Percentiles rank a stretch among this genome's conserved stretches.
Evolutionary conservation across 2,888 invertebrate species (phyloP).

Genomic region (Hymenopus coronatus): DNA sequence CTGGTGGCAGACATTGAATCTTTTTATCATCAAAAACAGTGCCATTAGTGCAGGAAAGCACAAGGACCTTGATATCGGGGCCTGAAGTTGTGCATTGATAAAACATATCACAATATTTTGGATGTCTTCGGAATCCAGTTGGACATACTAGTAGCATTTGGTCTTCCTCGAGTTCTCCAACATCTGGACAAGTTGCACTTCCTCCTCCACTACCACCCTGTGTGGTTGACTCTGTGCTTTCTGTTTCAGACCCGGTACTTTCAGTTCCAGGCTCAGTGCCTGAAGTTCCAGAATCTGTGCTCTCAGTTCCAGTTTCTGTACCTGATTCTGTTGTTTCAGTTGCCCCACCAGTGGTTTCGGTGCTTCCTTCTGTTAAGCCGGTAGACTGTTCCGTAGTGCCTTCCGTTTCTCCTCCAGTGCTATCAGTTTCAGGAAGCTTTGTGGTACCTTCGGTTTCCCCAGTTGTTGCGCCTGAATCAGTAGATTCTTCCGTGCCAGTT

Average conservation of each 20-base stretch:
- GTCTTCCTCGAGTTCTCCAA: slow-evolving; percentile 59
- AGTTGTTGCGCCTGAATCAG: slow-evolving; percentile 36
- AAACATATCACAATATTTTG: slow-evolving; percentile 77
- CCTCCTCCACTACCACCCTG: slow-evolving; percentile 38
- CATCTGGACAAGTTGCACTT: slow-evolving; percentile 13
- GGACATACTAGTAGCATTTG: slow-evolving; percentile 75
- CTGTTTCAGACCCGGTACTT: slow-evolving; percentile 33
- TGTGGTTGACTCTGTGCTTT: slow-evolving; percentile 6
- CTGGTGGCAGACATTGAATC: slow-evolving; percentile 67
- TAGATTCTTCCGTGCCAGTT: slow-evolving; percentile 32
- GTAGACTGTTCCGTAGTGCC: slow-evolving; percentile 9
- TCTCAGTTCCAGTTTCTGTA: slow-evolving; percentile 32
- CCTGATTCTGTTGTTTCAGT: slow-evolving; percentile 33
- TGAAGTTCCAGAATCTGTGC: slow-evolving; percentile 24
- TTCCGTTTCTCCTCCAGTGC: slow-evolving; percentile 19
- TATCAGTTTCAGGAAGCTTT: slow-evolving; percentile 17
- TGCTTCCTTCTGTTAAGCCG: slow-evolving; percentile 23
- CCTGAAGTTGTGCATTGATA: slow-evolving; percentile 72
- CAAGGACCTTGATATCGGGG: slow-evolving; percentile 69
- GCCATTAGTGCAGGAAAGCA: slow-evolving; percentile 72
- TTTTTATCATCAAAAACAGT: slow-evolving; percentile 72
- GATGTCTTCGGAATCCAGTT: slow-evolving; percentile 78
- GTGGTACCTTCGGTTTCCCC: slow-evolving; percentile 15
- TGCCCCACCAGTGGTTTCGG: slow-evolving; percentile 20
- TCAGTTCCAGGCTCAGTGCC: slow-evolving; percentile 35